Percentiles rank a stretch among this genome's conserved stretches.
Conservation (phyloP, 2,113 vertebrate species). For the Menidia beryllina region DNA sequence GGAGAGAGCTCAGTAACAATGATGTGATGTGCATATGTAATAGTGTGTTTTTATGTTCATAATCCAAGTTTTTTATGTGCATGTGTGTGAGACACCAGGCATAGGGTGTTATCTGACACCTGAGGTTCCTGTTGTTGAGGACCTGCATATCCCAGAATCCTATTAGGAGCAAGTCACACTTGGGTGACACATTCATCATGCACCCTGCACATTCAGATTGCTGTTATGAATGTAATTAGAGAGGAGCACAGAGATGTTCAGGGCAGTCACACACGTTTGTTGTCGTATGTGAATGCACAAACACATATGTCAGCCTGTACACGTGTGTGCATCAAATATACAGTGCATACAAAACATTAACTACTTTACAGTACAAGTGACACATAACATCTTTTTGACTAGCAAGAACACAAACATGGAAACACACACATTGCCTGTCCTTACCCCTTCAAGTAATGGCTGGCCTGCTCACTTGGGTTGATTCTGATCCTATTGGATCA, state of each 20-base stretch:
- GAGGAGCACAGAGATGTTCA: constrained; percentile 70
- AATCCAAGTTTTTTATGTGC: constrained; percentile 17
- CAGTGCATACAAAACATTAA: constrained; percentile 44
- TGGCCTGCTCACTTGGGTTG: constrained; percentile 47
- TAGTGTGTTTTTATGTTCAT: constrained; percentile 1
- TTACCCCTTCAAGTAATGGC: constrained; percentile 56
- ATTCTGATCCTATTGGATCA: constrained; percentile 11
- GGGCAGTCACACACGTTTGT: constrained; percentile 45
- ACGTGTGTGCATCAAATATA: constrained; percentile 22
- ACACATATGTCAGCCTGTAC: constrained; percentile 58
- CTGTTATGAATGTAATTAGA: constrained; percentile 87
- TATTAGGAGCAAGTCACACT: constrained; percentile 81
- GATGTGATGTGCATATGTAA: constrained; percentile 35
- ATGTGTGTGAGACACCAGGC: constrained; percentile 46
- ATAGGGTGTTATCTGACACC: constrained; percentile 70
- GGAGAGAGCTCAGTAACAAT: constrained; percentile 38
- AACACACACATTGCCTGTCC: constrained; percentile 28
- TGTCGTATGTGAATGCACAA: constrained; percentile 54
- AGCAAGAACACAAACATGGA: constrained; percentile 11
- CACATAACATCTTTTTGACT: constrained; percentile 14
- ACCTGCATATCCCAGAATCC: constrained; percentile 77
- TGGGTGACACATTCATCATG: constrained; percentile 85
- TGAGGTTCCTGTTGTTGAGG: constrained; percentile 72
- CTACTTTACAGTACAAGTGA: constrained; percentile 26
- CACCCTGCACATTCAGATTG: constrained; percentile 83